Percentiles rank a stretch among this genome's conserved stretches.
phyloP scores from a whole-genome alignment of 2,113 vertebrate species.

The Phrynocephalus versicolor region DNA sequence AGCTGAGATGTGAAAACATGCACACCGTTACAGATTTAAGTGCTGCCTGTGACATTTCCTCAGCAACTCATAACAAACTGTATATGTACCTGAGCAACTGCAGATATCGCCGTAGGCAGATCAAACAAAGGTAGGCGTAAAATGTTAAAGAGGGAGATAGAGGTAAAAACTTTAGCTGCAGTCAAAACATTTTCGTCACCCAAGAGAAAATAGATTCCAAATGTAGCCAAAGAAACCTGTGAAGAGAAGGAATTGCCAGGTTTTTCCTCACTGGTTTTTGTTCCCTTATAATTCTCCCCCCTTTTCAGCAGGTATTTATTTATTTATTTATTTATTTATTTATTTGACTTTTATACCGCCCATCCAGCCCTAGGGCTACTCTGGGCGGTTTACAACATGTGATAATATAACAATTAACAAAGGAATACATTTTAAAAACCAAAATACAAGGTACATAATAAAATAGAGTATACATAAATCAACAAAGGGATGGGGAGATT shows the following conservation, averaged over 20 bases:
- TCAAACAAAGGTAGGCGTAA: constrained; percentile 67
- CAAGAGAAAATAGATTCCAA: constrained; percentile 68
- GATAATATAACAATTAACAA: no score
- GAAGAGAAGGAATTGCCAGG: constrained; percentile 16
- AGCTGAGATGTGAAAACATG: constrained; percentile 2
- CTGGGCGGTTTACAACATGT: no score
- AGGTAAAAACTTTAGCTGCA: constrained; percentile 69
- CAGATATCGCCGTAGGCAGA: constrained; percentile 61
- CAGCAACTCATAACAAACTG: background rate
- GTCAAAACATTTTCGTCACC: constrained; percentile 71
- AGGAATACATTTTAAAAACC: no score
- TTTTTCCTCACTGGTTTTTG: no score
- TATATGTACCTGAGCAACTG: constrained; percentile 57
- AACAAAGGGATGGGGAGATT: no score
- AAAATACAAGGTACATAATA: no score
- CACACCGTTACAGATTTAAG: background rate
- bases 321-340: no score
- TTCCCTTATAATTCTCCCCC: background rate
- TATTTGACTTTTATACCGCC: no score
- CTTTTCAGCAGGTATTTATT: no score
- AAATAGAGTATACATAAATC: no score
- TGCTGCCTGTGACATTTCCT: background rate
- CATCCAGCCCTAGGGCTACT: no score
- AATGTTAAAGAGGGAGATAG: constrained; percentile 73
- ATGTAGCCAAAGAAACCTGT: constrained; percentile 68